Base-by-base conservation (phyloP, 2,797 vertebrate species). In the Furcifer pardalis region DNA sequence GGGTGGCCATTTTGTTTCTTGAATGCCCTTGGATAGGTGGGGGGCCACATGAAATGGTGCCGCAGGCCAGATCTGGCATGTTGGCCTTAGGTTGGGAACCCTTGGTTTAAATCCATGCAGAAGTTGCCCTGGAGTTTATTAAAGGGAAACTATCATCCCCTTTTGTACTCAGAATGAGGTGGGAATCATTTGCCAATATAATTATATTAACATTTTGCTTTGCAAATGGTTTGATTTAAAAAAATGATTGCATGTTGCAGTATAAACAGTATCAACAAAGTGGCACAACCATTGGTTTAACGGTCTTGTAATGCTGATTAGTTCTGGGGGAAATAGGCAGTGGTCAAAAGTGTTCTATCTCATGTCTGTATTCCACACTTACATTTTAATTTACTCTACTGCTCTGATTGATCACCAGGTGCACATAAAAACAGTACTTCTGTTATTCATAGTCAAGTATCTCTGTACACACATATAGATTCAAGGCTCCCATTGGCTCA, bases 401-500 rank as follows among this genome's bases (percentile, higher is more conserved):
- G 87, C 90, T 83, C 89, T 86, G 91, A 93, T 90, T 93, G 89
- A 95, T 90, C 90, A 91, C 91, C 92, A 90, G 95, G 87, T 92
- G 86, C 92, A 93, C 91, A 94, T 93, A 94, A 95, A 96, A 96
- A 92, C 93, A 93, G 92, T 90, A 92, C 82, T 85, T 72, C 59
- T 93, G 92, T 91, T 95, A 96, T 95, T 95, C 94, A 95, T 93
- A 95, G 94, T 95, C 94, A 95, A 95, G 92, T 95, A 95, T 95
- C 94, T 88, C 91, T 95, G 91, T 95, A 95, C 93, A 95, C 94
- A 95, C 94, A 90, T 82, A 95, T 13, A 96, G 92, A 94, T 92
- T 95, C 94, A 94, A 95, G 94, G 93, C 95, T 96, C 95, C 95
- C 93, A 69, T 94, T 95, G 95, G 93, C 90, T 95, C 93, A 86